phyloP scores from a whole-genome alignment of 2,113 vertebrate species.

The Pyrgilauda ruficollis region DNA sequence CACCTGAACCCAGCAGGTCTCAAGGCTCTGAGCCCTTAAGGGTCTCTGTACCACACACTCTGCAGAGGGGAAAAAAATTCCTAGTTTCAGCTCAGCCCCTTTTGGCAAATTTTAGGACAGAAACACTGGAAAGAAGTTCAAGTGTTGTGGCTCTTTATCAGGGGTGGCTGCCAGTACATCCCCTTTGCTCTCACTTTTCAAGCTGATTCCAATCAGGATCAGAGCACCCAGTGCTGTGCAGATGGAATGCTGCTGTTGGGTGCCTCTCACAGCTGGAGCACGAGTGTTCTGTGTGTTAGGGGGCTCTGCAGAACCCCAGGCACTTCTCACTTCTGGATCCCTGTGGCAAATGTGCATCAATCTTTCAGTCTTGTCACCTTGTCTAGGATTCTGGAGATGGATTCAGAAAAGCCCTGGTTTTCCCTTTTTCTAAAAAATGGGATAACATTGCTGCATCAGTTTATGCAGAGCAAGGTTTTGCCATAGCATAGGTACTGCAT shows the following conservation, averaged over 20 bases:
- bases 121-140: not conserved
- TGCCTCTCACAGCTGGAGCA: not conserved
- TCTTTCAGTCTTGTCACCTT: not conserved
- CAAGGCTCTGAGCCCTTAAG: not conserved
- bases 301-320: not conserved
- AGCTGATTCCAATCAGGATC: not conserved
- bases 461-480: not conserved
- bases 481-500: not conserved
- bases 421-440: not conserved
- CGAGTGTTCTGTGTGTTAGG: accelerated
- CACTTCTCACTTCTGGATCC: not conserved
- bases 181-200: not conserved
- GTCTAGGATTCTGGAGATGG: not conserved
- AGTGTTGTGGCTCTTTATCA: not conserved
- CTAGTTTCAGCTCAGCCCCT: not conserved
- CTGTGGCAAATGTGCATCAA: not conserved
- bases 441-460: not conserved
- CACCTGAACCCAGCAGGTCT: too few species aligned
- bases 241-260: not conserved
- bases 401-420: not conserved
- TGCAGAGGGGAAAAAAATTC: not conserved
- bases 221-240: not conserved
- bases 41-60: accelerated
- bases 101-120: not conserved
- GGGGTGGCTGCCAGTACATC: not conserved